These are phyloP conservation scores for Amblyornis subalaris DNA, from an alignment of 2,113 vertebrate species.

Conservation along the genomic window DNA sequence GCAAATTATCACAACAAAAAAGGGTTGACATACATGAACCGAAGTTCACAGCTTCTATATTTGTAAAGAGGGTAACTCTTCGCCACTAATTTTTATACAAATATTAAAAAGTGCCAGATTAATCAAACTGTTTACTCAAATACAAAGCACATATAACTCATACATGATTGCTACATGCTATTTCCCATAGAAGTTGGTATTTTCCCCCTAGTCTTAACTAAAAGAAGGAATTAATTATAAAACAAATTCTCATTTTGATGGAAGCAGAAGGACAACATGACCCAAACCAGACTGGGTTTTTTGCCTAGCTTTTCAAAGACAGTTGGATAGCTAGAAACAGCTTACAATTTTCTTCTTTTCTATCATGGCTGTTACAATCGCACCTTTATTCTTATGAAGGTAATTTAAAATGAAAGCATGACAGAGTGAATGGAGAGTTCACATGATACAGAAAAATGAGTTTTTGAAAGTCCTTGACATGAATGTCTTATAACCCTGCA, in stretches of 20 bases:
- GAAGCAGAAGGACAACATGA: neutral
- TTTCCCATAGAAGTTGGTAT: neutral
- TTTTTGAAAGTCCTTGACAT: neutral
- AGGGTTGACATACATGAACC: neutral
- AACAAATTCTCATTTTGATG: neutral
- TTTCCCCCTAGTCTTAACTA: neutral
- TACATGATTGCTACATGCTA: accelerated
- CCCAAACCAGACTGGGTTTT: neutral
- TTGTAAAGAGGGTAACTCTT: neutral
- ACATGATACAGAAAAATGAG: neutral
- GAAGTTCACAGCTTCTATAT: neutral
- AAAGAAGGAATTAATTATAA: neutral
- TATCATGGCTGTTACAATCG: neutral
- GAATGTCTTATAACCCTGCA: neutral
- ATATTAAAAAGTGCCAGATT: neutral
- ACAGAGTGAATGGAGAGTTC: neutral
- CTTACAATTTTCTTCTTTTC: neutral
- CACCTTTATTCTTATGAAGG: neutral
- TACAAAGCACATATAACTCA: neutral
- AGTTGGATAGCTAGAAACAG: neutral
- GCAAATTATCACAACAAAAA: neutral
- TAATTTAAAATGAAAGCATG: neutral
- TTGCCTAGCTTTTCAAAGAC: neutral
- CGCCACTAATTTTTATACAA: neutral
- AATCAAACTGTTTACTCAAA: neutral